A percentile compares a stretch with the other conserved stretches of the same genome.
Evolutionary conservation across 2,113 vertebrate genomes (phyloP).

Genomic region (Hippocampus comes): DNA sequence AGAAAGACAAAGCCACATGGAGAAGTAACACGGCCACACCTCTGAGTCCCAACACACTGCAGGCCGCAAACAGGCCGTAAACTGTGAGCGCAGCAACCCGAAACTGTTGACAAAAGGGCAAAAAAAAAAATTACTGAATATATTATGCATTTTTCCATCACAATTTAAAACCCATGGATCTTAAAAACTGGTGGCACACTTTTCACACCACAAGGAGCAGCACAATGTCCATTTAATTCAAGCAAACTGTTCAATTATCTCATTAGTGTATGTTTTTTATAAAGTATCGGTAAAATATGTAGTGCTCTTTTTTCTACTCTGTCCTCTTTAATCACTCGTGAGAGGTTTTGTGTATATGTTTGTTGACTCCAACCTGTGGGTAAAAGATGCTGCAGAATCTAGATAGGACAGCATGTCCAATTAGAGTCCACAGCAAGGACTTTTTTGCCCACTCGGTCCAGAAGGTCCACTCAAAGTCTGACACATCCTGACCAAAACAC

Average conservation of each 20-base stretch:
- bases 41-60: constrained; percentile 77
- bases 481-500: constrained; percentile 76
- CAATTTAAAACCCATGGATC: not conserved
- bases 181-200: too few relatives aligned
- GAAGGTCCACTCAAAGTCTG: constrained; percentile 95
- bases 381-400: constrained; percentile 68
- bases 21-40: constrained; percentile 80
- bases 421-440: constrained; percentile 79
- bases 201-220: too few relatives aligned
- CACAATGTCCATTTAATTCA: too few relatives aligned
- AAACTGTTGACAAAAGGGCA: constrained; percentile 65
- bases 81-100: constrained; percentile 75
- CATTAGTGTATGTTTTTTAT: too few relatives aligned
- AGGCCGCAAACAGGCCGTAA: constrained; percentile 84
- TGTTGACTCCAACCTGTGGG: constrained; percentile 74
- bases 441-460: constrained; percentile 89
- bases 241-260: too few relatives aligned
- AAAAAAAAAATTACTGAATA: not conserved
- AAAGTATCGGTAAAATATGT: too few relatives aligned
- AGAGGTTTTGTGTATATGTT: not conserved
- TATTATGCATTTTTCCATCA: not conserved
- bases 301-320: too few relatives aligned
- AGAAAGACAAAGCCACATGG: constrained; percentile 79
- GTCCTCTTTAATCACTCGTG: not conserved
- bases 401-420: constrained; percentile 81